phyloP scores from a whole-genome alignment of 2,888 invertebrate species.

The Drosophila ochracea region DNA sequence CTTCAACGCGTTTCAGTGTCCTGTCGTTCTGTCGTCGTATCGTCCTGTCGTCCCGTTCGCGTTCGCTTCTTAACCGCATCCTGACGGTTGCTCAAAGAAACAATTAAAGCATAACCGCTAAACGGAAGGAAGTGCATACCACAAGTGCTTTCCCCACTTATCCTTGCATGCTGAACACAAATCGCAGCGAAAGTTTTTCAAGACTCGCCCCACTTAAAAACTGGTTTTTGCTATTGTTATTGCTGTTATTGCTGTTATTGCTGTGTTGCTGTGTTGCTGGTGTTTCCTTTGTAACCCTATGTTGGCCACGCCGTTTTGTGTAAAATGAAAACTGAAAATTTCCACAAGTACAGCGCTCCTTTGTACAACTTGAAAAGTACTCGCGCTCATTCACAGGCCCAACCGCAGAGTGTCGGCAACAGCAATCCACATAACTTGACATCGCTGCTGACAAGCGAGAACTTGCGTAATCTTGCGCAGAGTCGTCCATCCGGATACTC shows the following conservation, averaged over 20 bases:
- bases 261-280: constrained; percentile 3
- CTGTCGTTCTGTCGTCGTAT: constrained; percentile 50
- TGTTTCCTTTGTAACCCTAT: constrained; percentile 31
- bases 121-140: constrained; percentile 76
- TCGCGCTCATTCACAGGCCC: constrained; percentile 73
- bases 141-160: constrained; percentile 57
- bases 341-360: constrained; percentile 77
- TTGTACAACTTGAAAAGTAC: constrained; percentile 80
- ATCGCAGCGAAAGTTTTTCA: constrained; percentile 58
- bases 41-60: constrained; percentile 28
- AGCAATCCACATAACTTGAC: constrained; percentile 42
- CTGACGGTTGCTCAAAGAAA: constrained; percentile 60
- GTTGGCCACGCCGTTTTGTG: constrained; percentile 37
- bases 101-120: constrained; percentile 72
- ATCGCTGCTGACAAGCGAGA: constrained; percentile 67
- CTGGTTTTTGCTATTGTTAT: constrained; percentile 20
- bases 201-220: constrained; percentile 41
- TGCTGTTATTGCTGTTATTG: constrained; percentile 1
- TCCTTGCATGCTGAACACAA: constrained; percentile 60
- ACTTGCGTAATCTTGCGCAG: constrained; percentile 62
- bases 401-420: constrained; percentile 62
- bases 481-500: constrained; percentile 69
- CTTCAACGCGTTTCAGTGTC: constrained; percentile 64
- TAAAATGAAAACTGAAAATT: constrained; percentile 85
- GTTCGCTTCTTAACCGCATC: constrained; percentile 30